Conservation (phyloP, 2,888 invertebrate species). For the Drosophila prolongata region DNA sequence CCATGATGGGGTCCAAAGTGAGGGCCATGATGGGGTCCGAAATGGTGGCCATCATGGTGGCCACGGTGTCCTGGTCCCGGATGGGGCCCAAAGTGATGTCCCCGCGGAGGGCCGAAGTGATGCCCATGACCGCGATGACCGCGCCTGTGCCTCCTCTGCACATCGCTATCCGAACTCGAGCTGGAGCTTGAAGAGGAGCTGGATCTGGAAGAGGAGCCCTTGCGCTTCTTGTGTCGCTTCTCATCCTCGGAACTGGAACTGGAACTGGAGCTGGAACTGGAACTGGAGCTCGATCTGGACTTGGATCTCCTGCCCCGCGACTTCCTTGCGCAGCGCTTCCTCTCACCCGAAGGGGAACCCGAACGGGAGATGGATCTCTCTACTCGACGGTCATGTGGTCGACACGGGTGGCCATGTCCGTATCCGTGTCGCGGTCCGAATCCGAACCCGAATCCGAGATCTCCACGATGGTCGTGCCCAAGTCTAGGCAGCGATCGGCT, state of each 20-base stretch:
- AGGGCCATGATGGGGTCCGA: background rate
- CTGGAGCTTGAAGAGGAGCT: slow-evolving; percentile 5
- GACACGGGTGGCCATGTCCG: slow-evolving; percentile 62
- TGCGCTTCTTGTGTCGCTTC: background rate
- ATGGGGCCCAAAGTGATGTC: background rate
- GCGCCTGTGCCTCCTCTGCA: slow-evolving; percentile 11
- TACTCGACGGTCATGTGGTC: slow-evolving; percentile 57
- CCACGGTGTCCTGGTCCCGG: slow-evolving; percentile 3
- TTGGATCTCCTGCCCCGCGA: background rate
- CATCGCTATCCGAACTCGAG: slow-evolving; percentile 10
- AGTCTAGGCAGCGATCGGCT: slow-evolving; percentile 48
- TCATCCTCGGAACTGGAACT: slow-evolving; percentile 15
- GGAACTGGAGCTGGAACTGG: background rate
- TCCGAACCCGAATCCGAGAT: slow-evolving; percentile 36
- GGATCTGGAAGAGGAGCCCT: slow-evolving; percentile 7
- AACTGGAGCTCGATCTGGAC: slow-evolving; percentile 10
- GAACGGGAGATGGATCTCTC: slow-evolving; percentile 43
- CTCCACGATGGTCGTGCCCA: slow-evolving; percentile 26
- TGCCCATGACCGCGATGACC: background rate
- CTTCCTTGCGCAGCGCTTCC: slow-evolving; percentile 6
- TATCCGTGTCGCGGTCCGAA: slow-evolving; percentile 50
- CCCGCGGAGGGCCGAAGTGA: background rate
- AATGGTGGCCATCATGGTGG: background rate
- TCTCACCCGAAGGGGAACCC: slow-evolving; percentile 41
- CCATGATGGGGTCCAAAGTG: slow-evolving; percentile 1